Conservation (phyloP, 2,888 invertebrate genomes). For the Sclerodermus sp. region DNA sequence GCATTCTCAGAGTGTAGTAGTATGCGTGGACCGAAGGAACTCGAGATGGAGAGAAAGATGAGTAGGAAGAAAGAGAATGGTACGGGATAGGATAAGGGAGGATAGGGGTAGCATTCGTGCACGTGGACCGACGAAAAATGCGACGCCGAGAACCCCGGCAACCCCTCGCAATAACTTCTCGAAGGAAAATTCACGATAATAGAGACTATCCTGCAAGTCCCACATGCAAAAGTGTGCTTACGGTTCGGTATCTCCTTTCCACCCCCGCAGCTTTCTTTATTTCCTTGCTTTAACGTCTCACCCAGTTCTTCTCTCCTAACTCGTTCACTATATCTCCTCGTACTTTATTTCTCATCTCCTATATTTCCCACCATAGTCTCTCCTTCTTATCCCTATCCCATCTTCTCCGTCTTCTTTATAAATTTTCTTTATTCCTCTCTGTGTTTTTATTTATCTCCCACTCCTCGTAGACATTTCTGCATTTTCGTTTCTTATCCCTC, state of each 20-base stretch:
- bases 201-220: slow-evolving; percentile 40
- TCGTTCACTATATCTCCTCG: neutral
- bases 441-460: slow-evolving; percentile 4
- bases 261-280: slow-evolving; percentile 6
- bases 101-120: slow-evolving; percentile 6
- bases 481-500: slow-evolving; percentile 6
- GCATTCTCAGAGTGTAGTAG: slow-evolving; percentile 4
- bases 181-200: slow-evolving; percentile 47
- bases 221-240: slow-evolving; percentile 31
- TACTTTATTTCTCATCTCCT: neutral
- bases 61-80: neutral
- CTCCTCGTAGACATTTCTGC: neutral
- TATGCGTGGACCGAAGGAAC: neutral
- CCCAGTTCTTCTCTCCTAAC: slow-evolving; percentile 5
- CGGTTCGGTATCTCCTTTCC: slow-evolving; percentile 8
- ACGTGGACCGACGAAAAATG: slow-evolving; percentile 33
- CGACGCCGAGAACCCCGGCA: slow-evolving; percentile 24
- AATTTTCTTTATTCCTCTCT: slow-evolving; percentile 3
- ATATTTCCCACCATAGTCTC: neutral
- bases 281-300: slow-evolving; percentile 5
- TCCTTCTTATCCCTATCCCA: neutral
- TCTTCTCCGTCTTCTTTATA: neutral
- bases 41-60: neutral
- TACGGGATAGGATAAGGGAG: neutral
- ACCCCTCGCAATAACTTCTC: slow-evolving; percentile 41